These are phyloP conservation scores for Actinia tenebrosa DNA, from an alignment of 64 coral and sea anemone species.

Conservation along the genomic window DNA sequence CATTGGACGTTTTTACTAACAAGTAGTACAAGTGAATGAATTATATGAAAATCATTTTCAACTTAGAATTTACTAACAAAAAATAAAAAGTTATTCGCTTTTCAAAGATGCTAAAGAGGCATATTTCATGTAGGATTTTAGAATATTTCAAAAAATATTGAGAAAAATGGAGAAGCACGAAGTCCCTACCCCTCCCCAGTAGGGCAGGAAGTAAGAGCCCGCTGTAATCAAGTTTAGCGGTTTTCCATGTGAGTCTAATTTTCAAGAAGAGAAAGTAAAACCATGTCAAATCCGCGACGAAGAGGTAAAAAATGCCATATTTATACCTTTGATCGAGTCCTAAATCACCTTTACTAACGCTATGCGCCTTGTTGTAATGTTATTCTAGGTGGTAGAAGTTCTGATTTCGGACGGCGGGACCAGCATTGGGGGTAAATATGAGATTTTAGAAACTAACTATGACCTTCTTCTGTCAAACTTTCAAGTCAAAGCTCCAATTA, in stretches of 20 bases:
- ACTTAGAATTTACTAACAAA: too few relatives aligned
- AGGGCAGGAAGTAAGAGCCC: not conserved
- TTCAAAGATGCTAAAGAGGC: too few relatives aligned
- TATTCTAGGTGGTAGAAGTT: conserved; percentile 12
- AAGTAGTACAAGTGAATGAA: too few relatives aligned
- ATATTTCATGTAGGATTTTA: too few relatives aligned
- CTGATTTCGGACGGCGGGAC: conserved; percentile 10
- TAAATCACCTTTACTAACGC: not conserved
- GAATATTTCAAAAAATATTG: too few relatives aligned
- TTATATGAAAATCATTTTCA: too few relatives aligned
- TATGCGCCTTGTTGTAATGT: not conserved
- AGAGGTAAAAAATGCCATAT: not conserved
- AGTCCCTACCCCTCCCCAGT: not conserved
- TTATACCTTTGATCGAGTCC: not conserved
- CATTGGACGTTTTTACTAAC: too few relatives aligned
- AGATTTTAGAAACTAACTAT: not conserved
- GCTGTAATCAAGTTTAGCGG: not conserved
- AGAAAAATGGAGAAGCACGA: not conserved
- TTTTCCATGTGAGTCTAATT: not conserved
- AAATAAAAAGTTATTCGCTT: too few relatives aligned
- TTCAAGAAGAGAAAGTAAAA: not conserved
- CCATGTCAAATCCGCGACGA: conserved; percentile 14
- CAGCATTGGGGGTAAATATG: conserved; percentile 10
- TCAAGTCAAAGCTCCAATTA: not conserved
- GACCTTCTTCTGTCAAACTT: not conserved